A percentile compares a stretch with the other conserved stretches of the same genome.
Conservation (phyloP, 2,888 invertebrate species). For the Cataglyphis cursor region DNA sequence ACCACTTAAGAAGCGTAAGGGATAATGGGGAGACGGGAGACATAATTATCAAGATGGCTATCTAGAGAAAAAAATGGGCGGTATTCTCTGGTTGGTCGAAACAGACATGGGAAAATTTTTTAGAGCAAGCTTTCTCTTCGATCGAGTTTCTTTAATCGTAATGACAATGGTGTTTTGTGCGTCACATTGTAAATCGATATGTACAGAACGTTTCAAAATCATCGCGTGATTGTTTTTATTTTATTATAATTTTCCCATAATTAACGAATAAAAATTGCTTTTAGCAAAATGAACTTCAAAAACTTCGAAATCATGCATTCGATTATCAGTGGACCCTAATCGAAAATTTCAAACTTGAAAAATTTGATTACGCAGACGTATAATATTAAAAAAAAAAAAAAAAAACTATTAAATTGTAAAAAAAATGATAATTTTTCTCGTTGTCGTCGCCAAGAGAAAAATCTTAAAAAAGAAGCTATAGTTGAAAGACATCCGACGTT, state of each 20-base stretch:
- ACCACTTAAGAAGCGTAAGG: constrained; percentile 73
- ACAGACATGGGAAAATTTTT: background rate
- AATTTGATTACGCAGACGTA: background rate
- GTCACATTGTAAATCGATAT: background rate
- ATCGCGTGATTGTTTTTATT: background rate
- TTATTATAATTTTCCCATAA: background rate
- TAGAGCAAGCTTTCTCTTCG: background rate
- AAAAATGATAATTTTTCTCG: background rate
- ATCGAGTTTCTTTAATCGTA: constrained; percentile 6
- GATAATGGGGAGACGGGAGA: constrained; percentile 42
- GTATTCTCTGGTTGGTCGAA: constrained; percentile 46
- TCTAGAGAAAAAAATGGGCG: constrained; percentile 52
- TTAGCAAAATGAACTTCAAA: background rate
- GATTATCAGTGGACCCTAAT: background rate
- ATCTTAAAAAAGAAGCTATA: background rate
- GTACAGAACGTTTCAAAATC: background rate
- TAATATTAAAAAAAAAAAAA: background rate
- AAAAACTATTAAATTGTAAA: background rate
- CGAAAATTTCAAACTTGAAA: background rate
- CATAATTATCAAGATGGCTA: constrained; percentile 50
- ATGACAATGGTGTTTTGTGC: background rate
- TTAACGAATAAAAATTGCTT: constrained; percentile 3
- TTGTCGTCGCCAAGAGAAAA: background rate
- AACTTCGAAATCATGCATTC: constrained; percentile 18
- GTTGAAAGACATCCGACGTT: background rate